phyloP scores from a whole-genome alignment of 2,888 invertebrate genomes.

The Dysmachus trigonus region DNA sequence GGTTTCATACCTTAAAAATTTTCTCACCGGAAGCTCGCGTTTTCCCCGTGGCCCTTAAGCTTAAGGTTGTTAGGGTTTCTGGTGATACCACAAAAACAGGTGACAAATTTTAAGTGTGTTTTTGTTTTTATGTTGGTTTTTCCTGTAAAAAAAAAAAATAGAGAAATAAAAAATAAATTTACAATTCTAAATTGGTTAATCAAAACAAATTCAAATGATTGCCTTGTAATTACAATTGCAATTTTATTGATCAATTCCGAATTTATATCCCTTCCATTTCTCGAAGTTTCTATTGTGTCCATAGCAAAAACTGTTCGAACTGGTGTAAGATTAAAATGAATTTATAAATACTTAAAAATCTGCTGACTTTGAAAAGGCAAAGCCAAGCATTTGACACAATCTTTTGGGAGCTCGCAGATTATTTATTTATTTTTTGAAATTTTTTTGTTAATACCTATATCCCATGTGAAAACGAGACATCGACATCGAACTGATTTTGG shows the following conservation, averaged over 20 bases:
- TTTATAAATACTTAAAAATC: not conserved
- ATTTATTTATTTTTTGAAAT: slow-evolving; percentile 13
- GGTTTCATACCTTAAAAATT: not conserved
- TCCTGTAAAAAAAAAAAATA: not conserved
- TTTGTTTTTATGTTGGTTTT: not conserved
- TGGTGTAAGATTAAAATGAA: not conserved
- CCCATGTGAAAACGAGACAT: slow-evolving; percentile 10
- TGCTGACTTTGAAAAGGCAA: slow-evolving; percentile 17
- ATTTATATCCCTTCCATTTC: not conserved
- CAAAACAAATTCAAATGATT: not conserved
- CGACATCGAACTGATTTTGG: slow-evolving; percentile 29
- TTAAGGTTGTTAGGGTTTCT: not conserved
- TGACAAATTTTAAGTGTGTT: not conserved
- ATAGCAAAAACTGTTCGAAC: not conserved
- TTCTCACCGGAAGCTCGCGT: not conserved
- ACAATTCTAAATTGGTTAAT: not conserved
- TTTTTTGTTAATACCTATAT: too few species aligned
- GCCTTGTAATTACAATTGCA: not conserved
- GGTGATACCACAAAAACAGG: not conserved
- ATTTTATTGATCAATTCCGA: not conserved
- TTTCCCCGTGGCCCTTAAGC: not conserved
- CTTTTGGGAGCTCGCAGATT: slow-evolving; percentile 6
- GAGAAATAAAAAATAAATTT: not conserved
- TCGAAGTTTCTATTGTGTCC: not conserved
- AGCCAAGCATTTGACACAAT: not conserved